phyloP scores from a whole-genome alignment of 2,888 invertebrate species.

The Glaucopsyche alexis region DNA sequence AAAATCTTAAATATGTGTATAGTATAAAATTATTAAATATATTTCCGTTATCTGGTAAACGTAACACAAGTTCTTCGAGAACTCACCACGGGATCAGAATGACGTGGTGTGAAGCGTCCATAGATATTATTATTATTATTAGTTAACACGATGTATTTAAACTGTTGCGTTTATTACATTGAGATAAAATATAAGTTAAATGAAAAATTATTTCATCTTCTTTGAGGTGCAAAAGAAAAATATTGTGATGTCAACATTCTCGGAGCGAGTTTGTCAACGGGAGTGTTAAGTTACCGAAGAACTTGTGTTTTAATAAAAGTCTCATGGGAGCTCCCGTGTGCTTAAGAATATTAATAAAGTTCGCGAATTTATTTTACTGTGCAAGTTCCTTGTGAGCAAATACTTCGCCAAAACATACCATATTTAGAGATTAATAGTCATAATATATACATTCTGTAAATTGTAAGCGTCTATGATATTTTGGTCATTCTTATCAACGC shows the following conservation, averaged over 20 bases:
- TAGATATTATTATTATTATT: no score
- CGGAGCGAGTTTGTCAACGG: slow-evolving; percentile 22
- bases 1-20: no score
- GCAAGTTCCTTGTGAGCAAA: neutral
- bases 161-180: no score
- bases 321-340: slow-evolving; percentile 23
- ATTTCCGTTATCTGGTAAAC: no score
- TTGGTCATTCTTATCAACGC: neutral
- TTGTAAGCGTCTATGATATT: neutral
- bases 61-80: no score
- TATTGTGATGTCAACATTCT: slow-evolving; percentile 14
- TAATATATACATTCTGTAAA: neutral
- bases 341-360: slow-evolving; percentile 23
- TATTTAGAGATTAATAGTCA: neutral
- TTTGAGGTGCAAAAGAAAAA: slow-evolving; percentile 7
- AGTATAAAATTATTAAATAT: no score
- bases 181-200: no score
- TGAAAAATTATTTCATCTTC: no score
- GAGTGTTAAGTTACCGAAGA: slow-evolving; percentile 21
- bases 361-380: slow-evolving; percentile 22
- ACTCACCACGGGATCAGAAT: no score
- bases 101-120: no score
- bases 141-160: no score
- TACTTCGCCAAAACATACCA: neutral
- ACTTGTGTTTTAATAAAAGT: slow-evolving; percentile 25